Percentiles rank a stretch among this genome's conserved stretches.
These are phyloP conservation scores for Anguilla obscura DNA, from an alignment of 2,797 vertebrate genomes.

Conservation along the genomic window DNA sequence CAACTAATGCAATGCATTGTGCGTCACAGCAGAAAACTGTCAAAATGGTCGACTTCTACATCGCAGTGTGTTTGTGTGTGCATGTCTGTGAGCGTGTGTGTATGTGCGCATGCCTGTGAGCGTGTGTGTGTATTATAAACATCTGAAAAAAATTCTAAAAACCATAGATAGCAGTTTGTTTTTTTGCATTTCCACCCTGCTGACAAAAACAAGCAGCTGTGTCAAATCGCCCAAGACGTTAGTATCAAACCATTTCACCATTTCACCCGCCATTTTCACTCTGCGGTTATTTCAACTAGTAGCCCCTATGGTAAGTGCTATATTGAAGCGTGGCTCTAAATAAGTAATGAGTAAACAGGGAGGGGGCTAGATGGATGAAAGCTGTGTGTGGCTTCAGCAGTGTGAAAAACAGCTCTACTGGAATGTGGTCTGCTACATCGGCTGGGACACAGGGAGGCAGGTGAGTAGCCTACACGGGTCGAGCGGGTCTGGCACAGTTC, in stretches of 20 bases:
- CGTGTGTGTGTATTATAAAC: background rate
- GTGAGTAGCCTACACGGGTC: constrained; percentile 25
- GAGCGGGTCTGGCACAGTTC: constrained; percentile 11
- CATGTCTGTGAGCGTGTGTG: background rate
- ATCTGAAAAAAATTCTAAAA: background rate
- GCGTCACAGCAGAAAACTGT: too few relatives aligned
- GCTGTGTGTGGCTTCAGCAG: constrained; percentile 15
- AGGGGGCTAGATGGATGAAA: background rate
- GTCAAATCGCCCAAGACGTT: background rate
- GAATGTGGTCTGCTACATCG: background rate
- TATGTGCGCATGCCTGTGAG: background rate
- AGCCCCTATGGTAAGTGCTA: background rate
- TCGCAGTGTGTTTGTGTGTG: background rate
- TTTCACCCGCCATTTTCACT: background rate
- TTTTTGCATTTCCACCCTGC: background rate
- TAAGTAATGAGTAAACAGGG: constrained; percentile 19
- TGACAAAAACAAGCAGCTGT: background rate
- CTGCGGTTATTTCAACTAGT: background rate
- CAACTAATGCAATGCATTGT: background rate
- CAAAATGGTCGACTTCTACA: background rate
- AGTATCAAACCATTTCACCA: background rate
- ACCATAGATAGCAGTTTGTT: background rate
- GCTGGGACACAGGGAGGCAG: constrained; percentile 24
- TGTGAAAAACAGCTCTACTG: background rate
- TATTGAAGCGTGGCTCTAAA: background rate